These are phyloP conservation scores for Drosophila kepulauana DNA, from an alignment of 1,140 invertebrate species.

Conservation along the genomic window DNA sequence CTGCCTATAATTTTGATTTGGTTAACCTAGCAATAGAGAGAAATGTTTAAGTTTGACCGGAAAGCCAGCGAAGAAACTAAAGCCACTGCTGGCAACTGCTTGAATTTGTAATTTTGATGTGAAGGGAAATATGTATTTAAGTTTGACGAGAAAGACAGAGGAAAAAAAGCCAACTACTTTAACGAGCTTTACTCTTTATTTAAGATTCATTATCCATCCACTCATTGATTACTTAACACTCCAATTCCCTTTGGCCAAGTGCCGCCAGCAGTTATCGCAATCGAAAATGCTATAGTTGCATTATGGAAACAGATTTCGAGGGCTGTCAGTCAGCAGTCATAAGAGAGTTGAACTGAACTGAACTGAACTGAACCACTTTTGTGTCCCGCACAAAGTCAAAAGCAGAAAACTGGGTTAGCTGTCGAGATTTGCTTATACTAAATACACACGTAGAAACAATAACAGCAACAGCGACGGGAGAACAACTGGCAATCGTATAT, in stretches of 20 bases:
- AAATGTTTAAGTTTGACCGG: conserved; percentile 29
- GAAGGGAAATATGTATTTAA: conserved; percentile 52
- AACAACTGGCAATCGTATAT: conserved; percentile 5
- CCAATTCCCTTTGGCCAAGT: neutral
- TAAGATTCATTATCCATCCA: neutral
- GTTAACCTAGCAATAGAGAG: conserved; percentile 41
- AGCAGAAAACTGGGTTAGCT: conserved; percentile 78
- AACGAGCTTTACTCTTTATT: conserved; percentile 37
- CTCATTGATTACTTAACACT: too few species aligned
- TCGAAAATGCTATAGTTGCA: conserved; percentile 68
- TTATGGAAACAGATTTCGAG: conserved; percentile 44
- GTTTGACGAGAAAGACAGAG: neutral
- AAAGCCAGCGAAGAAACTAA: too few species aligned
- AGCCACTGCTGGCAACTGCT: too few species aligned
- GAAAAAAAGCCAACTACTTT: conserved; percentile 7
- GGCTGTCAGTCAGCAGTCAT: conserved; percentile 52
- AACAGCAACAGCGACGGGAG: conserved; percentile 8
- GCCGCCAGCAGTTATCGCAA: conserved; percentile 33
- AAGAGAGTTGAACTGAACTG: conserved; percentile 45
- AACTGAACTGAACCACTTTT: conserved; percentile 27
- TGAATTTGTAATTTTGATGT: conserved; percentile 46
- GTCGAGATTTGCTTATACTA: conserved; percentile 54
- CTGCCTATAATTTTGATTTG: conserved; percentile 51
- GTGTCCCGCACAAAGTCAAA: conserved; percentile 49
- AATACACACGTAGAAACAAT: neutral